phyloP scores from a whole-genome alignment of 2,113 vertebrate genomes.

The Oryzias woworae region DNA sequence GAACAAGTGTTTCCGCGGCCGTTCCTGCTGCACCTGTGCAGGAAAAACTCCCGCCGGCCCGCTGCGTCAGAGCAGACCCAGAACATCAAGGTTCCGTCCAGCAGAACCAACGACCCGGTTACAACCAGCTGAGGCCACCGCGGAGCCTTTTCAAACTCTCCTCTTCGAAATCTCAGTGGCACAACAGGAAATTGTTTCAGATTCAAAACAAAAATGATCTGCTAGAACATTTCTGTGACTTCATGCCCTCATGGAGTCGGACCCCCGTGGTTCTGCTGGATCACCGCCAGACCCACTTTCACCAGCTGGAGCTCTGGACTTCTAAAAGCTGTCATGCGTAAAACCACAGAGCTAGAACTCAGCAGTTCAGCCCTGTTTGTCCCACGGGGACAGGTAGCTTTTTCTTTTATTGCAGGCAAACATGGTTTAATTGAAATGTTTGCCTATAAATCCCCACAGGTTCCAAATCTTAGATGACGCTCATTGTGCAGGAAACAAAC shows the following conservation, averaged over 20 bases:
- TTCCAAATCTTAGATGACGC: neutral
- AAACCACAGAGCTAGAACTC: slow-evolving; percentile 13
- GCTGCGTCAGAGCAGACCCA: neutral
- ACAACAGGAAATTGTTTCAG: neutral
- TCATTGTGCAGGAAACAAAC: neutral
- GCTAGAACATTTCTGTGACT: too few species aligned
- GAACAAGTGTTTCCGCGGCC: slow-evolving; percentile 54
- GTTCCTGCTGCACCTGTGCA: slow-evolving; percentile 64
- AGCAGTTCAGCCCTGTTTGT: slow-evolving; percentile 23
- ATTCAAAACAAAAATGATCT: too few species aligned
- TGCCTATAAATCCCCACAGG: slow-evolving; percentile 3
- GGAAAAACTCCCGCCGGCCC: slow-evolving; percentile 32
- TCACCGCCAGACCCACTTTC: slow-evolving; percentile 27
- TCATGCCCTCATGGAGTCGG: slow-evolving; percentile 22
- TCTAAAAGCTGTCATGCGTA: slow-evolving; percentile 48
- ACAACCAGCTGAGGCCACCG: slow-evolving; percentile 9
- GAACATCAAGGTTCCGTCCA: neutral
- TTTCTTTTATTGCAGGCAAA: slow-evolving; percentile 16
- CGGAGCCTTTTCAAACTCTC: slow-evolving; percentile 7
- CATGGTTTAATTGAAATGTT: slow-evolving; percentile 8
- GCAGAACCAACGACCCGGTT: slow-evolving; percentile 12
- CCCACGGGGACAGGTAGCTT: neutral
- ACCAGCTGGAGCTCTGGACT: slow-evolving; percentile 35
- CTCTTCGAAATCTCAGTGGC: neutral
- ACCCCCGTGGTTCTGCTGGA: slow-evolving; percentile 25